These are phyloP conservation scores for Pristis pectinata DNA, from an alignment of 2,797 vertebrate species.

Conservation along the genomic window DNA sequence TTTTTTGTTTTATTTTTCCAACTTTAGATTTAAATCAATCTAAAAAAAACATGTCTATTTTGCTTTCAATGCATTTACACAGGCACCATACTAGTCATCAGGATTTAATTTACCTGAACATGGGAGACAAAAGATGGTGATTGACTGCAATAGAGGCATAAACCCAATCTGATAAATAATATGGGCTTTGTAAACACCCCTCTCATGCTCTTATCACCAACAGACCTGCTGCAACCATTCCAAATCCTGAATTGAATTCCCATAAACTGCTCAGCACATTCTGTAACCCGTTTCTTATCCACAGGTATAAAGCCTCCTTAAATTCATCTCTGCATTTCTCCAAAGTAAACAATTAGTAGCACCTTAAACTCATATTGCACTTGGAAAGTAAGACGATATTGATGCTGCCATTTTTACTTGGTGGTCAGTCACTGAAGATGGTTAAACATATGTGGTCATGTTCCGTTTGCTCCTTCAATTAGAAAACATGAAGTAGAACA, in stretches of 20 bases:
- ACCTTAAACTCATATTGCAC: constrained; percentile 75
- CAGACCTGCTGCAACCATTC: neutral
- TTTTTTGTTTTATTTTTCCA: constrained; percentile 28
- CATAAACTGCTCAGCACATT: neutral
- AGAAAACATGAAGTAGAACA: constrained; percentile 20
- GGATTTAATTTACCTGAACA: constrained; percentile 24
- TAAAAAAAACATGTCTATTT: constrained; percentile 29
- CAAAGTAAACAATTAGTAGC: constrained; percentile 62
- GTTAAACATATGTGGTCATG: constrained; percentile 22
- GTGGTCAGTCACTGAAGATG: constrained; percentile 31
- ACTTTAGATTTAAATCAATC: constrained; percentile 26
- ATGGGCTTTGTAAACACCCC: neutral
- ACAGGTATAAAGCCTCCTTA: neutral
- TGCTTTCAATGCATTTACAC: constrained; percentile 32
- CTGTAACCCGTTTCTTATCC: constrained; percentile 21
- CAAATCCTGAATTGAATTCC: constrained; percentile 10
- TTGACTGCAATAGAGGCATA: neutral
- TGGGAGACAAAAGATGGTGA: neutral
- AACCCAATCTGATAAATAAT: constrained; percentile 17
- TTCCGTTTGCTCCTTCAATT: constrained; percentile 13
- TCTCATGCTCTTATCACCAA: neutral
- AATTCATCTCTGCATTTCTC: constrained; percentile 44
- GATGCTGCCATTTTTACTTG: constrained; percentile 34
- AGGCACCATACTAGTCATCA: constrained; percentile 29
- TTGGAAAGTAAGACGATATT: constrained; percentile 49